Evolutionary conservation across 2,888 invertebrate species (phyloP), one percentile per base, ranked within the genome.

Genomic region (Rhaphigaster nebulosa): DNA sequence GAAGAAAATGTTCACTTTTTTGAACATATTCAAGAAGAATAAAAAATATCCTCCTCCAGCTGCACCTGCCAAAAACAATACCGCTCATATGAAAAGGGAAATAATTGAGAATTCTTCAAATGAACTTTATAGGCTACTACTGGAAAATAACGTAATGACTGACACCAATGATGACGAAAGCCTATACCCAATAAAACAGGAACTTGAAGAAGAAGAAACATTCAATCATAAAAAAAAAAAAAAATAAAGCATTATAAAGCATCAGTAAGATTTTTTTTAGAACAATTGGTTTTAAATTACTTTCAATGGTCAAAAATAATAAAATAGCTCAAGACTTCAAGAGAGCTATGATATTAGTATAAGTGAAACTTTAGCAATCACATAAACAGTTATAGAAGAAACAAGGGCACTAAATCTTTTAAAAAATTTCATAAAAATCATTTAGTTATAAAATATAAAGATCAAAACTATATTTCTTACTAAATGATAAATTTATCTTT

Each of bases 11-110:
- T 84, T 84, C 10, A 84, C 84, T n/a, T 84, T 84, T 45, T 84
- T 84, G 15, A 84, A 84, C 45, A 84, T 84, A 84, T 84, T 84
- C 45, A 84, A 84, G 34, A 84, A 84, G 45, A 84, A 84, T n/a
- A 84, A 84, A 84, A 41, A 84, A 45, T 12, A 80, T 80, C 26
- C 84, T 13, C 84, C 13, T 2, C 45, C 84, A 15, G n/a, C n/a
- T 13, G 15, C 5, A 1, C 26, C 15, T n/a, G 13, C 20, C 12
- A n/a, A 84, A n/a, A 84, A 84, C 34, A 8, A 1, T 84, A 12
- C 84, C 1, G 4, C 45, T 15, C 26, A 84, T 5, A n/a, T 41
- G n/a, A 84, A 84, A n/a, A 84, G 45, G 15, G 45, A 45, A 84
- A 84, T 45, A n/a, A 50, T 6, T 15, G 12, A 41, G 4, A 84